Percentiles rank a stretch among this genome's conserved stretches.
Evolutionary conservation across 2,113 vertebrate genomes (phyloP).

Genomic region (Triplophysa siluroides): DNA sequence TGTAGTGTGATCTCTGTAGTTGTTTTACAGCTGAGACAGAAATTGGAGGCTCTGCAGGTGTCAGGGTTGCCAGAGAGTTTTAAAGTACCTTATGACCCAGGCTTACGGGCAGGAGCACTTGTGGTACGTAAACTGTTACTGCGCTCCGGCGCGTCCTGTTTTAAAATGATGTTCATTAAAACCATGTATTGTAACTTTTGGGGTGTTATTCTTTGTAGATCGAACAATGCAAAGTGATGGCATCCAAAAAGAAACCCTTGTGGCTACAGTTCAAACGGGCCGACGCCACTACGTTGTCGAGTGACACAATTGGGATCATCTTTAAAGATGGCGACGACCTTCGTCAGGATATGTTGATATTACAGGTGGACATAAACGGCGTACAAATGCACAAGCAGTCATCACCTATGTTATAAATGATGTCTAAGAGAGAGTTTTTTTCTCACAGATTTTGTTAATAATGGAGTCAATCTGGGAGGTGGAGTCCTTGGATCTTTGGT

Average conservation of each 20-base stretch:
- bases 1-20: slow-evolving; percentile 71
- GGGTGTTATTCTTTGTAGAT: slow-evolving; percentile 72
- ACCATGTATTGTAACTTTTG: no score
- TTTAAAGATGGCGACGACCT: slow-evolving; percentile 98
- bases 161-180: background rate
- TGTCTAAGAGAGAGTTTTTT: background rate
- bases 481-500: slow-evolving; percentile 90
- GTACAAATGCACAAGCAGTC: background rate
- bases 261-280: slow-evolving; percentile 97
- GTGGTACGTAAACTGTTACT: slow-evolving; percentile 75
- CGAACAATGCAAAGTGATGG: slow-evolving; percentile 99
- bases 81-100: slow-evolving; percentile 93
- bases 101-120: slow-evolving; percentile 88
- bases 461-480: slow-evolving; percentile 99
- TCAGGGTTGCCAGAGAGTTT: slow-evolving; percentile 88
- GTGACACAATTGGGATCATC: slow-evolving; percentile 94
- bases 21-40: slow-evolving; percentile 90
- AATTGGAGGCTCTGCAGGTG: slow-evolving; percentile 88
- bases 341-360: slow-evolving; percentile 97
- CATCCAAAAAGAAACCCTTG: slow-evolving; percentile 96
- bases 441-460: slow-evolving; percentile 88
- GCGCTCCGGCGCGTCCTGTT: background rate
- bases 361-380: slow-evolving; percentile 80
- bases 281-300: slow-evolving; percentile 88
- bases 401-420: background rate